Evolutionary conservation across 2,113 vertebrate genomes (phyloP).

Genomic region (Sus scrofa): DNA sequence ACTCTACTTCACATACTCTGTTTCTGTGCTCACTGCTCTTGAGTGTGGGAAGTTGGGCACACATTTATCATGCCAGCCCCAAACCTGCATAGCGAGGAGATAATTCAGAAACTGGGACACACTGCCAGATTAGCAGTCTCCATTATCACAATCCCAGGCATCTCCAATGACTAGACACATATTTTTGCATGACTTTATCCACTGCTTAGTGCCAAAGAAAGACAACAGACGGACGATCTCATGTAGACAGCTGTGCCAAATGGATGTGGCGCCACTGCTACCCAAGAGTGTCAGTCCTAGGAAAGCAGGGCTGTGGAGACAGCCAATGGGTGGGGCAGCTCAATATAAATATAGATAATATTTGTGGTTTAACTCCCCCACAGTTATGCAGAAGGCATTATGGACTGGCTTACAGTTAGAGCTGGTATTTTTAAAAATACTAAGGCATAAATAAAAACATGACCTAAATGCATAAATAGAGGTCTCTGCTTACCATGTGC

Average conservation of each 20-base stretch:
- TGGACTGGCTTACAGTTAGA: constrained; percentile 60
- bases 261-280: constrained; percentile 72
- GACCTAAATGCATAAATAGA: constrained; percentile 72
- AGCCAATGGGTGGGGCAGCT: constrained; percentile 57
- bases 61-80: background rate
- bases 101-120: background rate
- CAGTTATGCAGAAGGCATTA: constrained; percentile 72
- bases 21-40: accelerated
- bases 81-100: background rate
- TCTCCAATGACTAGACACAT: constrained; percentile 29
- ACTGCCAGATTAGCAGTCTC: background rate
- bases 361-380: constrained; percentile 78
- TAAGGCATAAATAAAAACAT: constrained; percentile 79
- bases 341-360: constrained; percentile 78
- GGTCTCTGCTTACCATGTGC: constrained; percentile 75
- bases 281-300: constrained; percentile 37
- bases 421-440: constrained; percentile 71
- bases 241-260: constrained; percentile 68
- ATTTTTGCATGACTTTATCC: constrained; percentile 75
- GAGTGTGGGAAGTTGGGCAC: background rate
- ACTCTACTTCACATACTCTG: background rate
- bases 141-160: background rate
- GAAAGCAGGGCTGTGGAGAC: background rate
- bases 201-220: constrained; percentile 65
- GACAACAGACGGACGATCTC: constrained; percentile 55